Conservation (phyloP, 2,113 vertebrate genomes). For the Dromiciops gliroides region DNA sequence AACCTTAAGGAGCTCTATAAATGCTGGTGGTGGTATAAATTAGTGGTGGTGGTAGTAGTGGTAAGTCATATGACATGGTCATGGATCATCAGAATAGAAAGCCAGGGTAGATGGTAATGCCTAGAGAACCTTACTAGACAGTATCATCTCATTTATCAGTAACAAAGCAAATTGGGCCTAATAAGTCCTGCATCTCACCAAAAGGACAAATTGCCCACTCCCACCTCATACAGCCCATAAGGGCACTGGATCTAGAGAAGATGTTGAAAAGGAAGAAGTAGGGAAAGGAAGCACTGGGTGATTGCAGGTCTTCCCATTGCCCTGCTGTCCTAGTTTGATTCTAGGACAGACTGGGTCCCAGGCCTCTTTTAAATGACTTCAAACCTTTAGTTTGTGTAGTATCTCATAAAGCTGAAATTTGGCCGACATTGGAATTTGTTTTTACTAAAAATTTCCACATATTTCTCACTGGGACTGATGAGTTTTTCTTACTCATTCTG, state of each 20-base stretch:
- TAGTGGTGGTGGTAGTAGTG: background rate
- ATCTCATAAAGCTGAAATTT: constrained; percentile 39
- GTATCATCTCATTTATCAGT: too few species aligned
- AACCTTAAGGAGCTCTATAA: background rate
- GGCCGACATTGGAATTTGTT: constrained; percentile 44
- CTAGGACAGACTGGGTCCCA: background rate
- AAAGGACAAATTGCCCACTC: background rate
- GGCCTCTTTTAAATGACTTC: background rate
- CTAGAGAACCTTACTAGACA: background rate
- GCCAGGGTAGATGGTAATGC: background rate
- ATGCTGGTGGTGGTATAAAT: too few species aligned
- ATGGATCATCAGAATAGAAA: background rate
- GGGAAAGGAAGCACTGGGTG: background rate
- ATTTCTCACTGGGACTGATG: constrained; percentile 10
- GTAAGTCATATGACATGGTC: background rate
- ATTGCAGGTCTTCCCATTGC: background rate
- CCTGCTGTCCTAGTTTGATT: background rate
- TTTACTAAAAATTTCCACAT: constrained; percentile 37
- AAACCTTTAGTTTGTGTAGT: background rate
- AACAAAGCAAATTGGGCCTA: background rate
- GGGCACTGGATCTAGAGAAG: background rate
- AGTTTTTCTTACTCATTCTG: constrained; percentile 36
- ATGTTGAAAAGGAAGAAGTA: background rate
- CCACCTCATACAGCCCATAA: background rate
- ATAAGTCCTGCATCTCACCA: background rate